Base-by-base conservation (phyloP, 2,888 invertebrate species). In the Rapana venosa region DNA sequence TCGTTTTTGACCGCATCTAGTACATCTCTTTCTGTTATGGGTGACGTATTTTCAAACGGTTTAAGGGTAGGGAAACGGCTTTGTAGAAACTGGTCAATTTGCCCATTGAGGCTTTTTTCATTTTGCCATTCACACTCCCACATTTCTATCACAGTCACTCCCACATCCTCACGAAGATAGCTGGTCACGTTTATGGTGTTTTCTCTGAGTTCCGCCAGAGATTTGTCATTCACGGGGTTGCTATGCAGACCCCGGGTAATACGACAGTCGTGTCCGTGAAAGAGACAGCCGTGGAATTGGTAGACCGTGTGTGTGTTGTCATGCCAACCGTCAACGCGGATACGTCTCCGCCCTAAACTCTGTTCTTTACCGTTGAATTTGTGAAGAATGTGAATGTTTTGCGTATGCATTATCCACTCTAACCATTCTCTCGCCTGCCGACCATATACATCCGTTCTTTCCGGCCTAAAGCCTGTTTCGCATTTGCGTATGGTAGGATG, bases 211-310 rank as follows among this genome's bases (percentile, higher is more conserved):
- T n/a, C n/a, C n/a, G n/a, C n/a, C n/a, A n/a, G n/a, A n/a, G n/a
- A n/a, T n/a, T n/a, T n/a, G n/a, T n/a, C 30, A n/a, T 85, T 85
- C 61, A 58, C 22, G 20, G 85, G 85, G 61, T 85, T 47, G 8
- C 20, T 85, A 1, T 56, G 56, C 32, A 61, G 58, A 13, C 61
- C 85, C 20, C 32, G 32, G 1, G 85, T 85, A 20, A 61, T 77
- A 56, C 87, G 86, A 61, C 61, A 83, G 56, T 26, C 58, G 83
- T 83, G 66, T 22, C 81, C 81, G 56, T 87, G 89, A 74, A 47
- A 89, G 61, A 77, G 79, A 87, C 84, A 89, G n/a, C 79, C 88
- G 6, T 56, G 79, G 56, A 85, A 61, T 17, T 61, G 58, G n/a
- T 85, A 61, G 61, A n/a, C 61, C 13, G 85, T 85, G 30, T 61